phyloP scores from a whole-genome alignment of 2,113 vertebrate genomes.

The Notarius lentiginosus region DNA sequence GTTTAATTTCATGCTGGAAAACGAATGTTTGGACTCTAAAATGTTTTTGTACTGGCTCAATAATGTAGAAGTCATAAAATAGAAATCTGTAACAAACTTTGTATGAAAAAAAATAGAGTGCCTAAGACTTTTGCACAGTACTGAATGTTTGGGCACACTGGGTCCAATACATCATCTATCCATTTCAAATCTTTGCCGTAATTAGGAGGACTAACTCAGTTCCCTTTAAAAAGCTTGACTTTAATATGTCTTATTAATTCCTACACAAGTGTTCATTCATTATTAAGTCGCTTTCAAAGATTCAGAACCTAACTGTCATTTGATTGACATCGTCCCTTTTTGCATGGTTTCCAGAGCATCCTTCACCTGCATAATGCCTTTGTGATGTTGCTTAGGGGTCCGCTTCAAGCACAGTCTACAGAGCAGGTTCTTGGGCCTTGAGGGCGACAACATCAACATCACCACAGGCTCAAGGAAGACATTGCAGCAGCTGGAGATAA shows the following conservation, averaged over 20 bases:
- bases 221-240: neutral
- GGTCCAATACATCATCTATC: neutral
- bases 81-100: too few relatives aligned
- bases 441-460: constrained; percentile 74
- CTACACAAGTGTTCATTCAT: neutral
- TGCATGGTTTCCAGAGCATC: constrained; percentile 1
- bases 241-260: neutral
- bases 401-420: constrained; percentile 58
- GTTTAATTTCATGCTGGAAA: too few relatives aligned
- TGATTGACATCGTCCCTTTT: neutral
- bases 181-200: neutral
- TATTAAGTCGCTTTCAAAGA: neutral
- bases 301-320: neutral
- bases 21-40: too few relatives aligned
- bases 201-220: neutral
- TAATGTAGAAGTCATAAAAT: too few relatives aligned
- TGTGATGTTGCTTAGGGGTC: neutral
- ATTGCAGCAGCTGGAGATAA: constrained; percentile 74
- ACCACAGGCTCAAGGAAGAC: constrained; percentile 77
- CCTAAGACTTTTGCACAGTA: too few relatives aligned
- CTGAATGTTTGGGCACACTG: neutral
- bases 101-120: too few relatives aligned
- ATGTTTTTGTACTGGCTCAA: too few relatives aligned
- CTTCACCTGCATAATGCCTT: neutral
- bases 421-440: constrained; percentile 57